phyloP scores from a whole-genome alignment of 2,797 vertebrate species.

The Crocodylus rhombifer region DNA sequence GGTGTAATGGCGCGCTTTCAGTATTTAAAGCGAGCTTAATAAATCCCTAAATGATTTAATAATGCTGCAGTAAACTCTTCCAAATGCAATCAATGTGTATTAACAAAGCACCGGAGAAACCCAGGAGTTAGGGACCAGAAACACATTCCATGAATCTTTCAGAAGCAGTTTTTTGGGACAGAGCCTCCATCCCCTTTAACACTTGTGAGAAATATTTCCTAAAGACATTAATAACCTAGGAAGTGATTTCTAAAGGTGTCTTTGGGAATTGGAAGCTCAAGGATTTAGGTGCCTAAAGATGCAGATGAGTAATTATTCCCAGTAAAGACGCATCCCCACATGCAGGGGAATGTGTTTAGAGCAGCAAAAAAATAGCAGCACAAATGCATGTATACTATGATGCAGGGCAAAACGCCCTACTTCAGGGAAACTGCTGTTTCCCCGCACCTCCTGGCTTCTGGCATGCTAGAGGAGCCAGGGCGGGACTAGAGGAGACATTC shows the following conservation, averaged over 20 bases:
- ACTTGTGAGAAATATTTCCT: background rate
- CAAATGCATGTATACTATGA: too few species aligned
- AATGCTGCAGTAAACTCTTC: slow-evolving; percentile 56
- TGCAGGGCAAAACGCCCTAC: too few species aligned
- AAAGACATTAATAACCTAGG: background rate
- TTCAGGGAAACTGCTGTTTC: too few species aligned
- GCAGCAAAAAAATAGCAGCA: too few species aligned
- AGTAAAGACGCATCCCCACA: too few species aligned
- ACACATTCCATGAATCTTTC: slow-evolving; percentile 53
- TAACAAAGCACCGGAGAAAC: slow-evolving; percentile 52
- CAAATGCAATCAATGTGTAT: slow-evolving; percentile 69
- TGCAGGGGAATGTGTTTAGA: too few species aligned
- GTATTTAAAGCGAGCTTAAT: slow-evolving; percentile 49
- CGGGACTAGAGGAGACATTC: too few species aligned
- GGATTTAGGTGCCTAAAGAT: background rate
- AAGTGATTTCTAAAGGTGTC: background rate
- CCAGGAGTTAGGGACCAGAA: slow-evolving; percentile 23
- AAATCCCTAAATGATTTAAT: slow-evolving; percentile 68
- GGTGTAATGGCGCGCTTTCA: slow-evolving; percentile 16
- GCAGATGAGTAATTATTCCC: background rate
- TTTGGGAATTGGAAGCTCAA: background rate
- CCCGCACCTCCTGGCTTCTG: too few species aligned
- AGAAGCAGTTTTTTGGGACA: background rate
- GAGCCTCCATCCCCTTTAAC: background rate
- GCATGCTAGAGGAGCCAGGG: too few species aligned